Evolutionary conservation across 2,888 invertebrate genomes (phyloP).

Genomic region (Homarus gammarus): DNA sequence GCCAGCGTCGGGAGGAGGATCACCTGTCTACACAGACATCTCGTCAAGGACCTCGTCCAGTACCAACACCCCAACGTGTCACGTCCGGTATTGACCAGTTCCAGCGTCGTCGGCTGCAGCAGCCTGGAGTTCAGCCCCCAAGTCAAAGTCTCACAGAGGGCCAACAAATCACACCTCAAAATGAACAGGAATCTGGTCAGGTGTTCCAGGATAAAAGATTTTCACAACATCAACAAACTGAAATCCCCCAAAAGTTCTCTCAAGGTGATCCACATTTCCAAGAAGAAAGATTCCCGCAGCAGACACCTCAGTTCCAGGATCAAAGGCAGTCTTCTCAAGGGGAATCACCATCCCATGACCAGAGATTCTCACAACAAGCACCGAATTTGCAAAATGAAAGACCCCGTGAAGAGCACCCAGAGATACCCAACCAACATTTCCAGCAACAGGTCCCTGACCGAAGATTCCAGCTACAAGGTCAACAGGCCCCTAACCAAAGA

Average conservation of each 20-base stretch:
- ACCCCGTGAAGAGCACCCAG: background rate
- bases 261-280: background rate
- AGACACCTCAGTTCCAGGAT: background rate
- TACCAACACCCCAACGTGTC: slow-evolving; percentile 3
- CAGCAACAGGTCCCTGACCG: background rate
- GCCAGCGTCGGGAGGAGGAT: background rate
- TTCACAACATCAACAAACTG: background rate
- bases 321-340: background rate
- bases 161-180: background rate
- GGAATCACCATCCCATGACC: background rate
- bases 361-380: background rate
- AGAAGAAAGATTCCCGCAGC: background rate
- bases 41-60: background rate
- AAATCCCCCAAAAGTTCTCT: too few relatives aligned
- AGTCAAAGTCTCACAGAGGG: background rate
- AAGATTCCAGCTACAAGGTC: background rate
- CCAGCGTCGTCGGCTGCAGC: background rate
- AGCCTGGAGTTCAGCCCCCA: background rate
- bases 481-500: background rate
- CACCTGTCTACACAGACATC: background rate
- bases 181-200: background rate
- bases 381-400: background rate
- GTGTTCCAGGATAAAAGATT: background rate
- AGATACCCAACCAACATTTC: slow-evolving; percentile 3
- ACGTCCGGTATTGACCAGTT: background rate